Conservation (phyloP, 2,797 vertebrate genomes). For the Haliaeetus vocifer region DNA sequence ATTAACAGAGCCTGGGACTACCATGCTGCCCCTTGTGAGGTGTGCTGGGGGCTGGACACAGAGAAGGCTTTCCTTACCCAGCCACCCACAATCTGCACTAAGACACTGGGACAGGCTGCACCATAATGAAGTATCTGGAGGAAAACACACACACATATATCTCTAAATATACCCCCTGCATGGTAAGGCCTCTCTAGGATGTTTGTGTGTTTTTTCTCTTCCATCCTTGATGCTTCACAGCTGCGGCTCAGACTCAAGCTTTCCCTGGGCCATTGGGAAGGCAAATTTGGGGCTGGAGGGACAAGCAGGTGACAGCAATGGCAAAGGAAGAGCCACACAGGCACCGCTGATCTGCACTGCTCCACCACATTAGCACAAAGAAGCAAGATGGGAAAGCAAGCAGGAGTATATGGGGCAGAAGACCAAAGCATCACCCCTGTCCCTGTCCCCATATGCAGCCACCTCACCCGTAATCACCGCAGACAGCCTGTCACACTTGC, state of each 20-base stretch:
- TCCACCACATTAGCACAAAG: not conserved
- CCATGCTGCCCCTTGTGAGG: fast-evolving
- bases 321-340: not conserved
- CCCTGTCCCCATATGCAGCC: not conserved
- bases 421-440: not conserved
- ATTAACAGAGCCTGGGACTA: not conserved
- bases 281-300: not conserved
- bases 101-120: not conserved
- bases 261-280: not conserved
- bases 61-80: not conserved
- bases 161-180: fast-evolving
- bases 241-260: not conserved
- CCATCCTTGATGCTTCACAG: not conserved
- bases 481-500: not conserved
- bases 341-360: fast-evolving
- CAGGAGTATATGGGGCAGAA: not conserved
- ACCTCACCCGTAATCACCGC: not conserved
- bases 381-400: not conserved
- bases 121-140: not conserved
- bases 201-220: not conserved
- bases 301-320: not conserved
- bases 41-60: fast-evolving
- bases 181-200: not conserved
- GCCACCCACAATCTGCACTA: not conserved
- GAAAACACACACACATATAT: fast-evolving